Evolutionary conservation across 2,888 invertebrate species (phyloP), one percentile per base, ranked within the genome.

Genomic region (Ennomos erosarius): DNA sequence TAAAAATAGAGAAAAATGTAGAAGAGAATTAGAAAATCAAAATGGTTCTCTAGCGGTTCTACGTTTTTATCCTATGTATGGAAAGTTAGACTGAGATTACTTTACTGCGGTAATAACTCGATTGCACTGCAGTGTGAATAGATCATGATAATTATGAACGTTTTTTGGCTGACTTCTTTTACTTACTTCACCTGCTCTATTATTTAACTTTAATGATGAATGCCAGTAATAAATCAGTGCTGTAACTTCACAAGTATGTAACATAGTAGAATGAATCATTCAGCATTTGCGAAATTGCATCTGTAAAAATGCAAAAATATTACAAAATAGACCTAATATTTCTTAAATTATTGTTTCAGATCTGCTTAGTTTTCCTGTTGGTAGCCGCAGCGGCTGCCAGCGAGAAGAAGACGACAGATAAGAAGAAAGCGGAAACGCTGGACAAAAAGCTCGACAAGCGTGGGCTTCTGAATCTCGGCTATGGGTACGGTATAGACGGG

Each of bases 381-480:
- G 93, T 94, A 90, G 96, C 95, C 85, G 95, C 95, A 77, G 96
- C 94, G 73, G 94, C 95, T 93, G 95, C 95, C 86, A 93, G 94
- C 84, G 93, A 94, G 93, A 94, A 95, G 93, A 94, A 94, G 84
- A 84, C 88, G 70, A 88, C 89, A 82, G 87, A 88, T 66, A 92
- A 93, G 77, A 93, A 93, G 77, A 93, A 93, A 82, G 93, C 93
- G 73, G 93, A 93, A 73, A 93, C 94, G 55, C 84, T 94, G 69
- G 95, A 95, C 66, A 96, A 97, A 93, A 96, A 96, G 85, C 94
- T 96, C 84, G 96, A 96, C 89, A 97, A 97, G 88, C 95, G 97
- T 72, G 97, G 97, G 70, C 94, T 97, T 73, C 92, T 96, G 60
- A 95, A 95, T 81, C 93, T 96, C 79, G 97, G 96, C 72, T 96